Evolutionary conservation across 2,113 vertebrate genomes (phyloP).

Genomic region (Semicossyphus pulcher): DNA sequence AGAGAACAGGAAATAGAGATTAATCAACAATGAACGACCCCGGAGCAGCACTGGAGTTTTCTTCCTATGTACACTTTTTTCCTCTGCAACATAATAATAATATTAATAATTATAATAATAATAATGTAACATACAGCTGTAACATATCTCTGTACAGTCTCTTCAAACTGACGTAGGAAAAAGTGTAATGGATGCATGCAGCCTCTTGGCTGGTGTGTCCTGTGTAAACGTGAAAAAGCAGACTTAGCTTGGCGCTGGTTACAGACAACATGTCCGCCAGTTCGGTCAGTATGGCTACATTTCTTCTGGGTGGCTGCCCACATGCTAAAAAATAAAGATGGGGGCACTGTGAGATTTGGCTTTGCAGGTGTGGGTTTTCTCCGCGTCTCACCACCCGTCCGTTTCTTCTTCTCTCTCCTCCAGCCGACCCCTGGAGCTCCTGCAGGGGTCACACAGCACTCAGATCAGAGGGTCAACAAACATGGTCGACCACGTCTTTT

Average conservation of each 20-base stretch:
- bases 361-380: conserved; percentile 51
- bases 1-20: conserved; percentile 30
- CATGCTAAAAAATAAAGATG: conserved; percentile 63
- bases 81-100: conserved; percentile 48
- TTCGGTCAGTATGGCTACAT: conserved; percentile 71
- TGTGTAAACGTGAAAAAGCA: conserved; percentile 72
- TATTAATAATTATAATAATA: conserved; percentile 52
- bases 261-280: conserved; percentile 52
- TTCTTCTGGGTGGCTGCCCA: conserved; percentile 59
- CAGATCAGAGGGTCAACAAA: conserved; percentile 13
- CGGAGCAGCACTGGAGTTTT: conserved; percentile 63
- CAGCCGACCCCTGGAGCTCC: conserved; percentile 36
- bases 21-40: conserved; percentile 38
- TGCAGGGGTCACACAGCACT: conserved; percentile 41
- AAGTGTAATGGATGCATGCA: conserved; percentile 65
- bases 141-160: conserved; percentile 57
- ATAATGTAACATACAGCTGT: conserved; percentile 51
- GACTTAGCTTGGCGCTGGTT: conserved; percentile 58
- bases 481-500: conserved; percentile 1
- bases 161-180: conserved; percentile 50
- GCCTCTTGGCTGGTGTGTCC: conserved; percentile 64
- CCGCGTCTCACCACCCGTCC: background rate
- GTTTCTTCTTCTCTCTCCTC: conserved; percentile 14
- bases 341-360: conserved; percentile 56
- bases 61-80: conserved; percentile 66